A percentile compares a stretch with the other conserved stretches of the same genome.
phyloP scores from a whole-genome alignment of 1,140 invertebrate genomes.

The Drosophila carrolli region DNA sequence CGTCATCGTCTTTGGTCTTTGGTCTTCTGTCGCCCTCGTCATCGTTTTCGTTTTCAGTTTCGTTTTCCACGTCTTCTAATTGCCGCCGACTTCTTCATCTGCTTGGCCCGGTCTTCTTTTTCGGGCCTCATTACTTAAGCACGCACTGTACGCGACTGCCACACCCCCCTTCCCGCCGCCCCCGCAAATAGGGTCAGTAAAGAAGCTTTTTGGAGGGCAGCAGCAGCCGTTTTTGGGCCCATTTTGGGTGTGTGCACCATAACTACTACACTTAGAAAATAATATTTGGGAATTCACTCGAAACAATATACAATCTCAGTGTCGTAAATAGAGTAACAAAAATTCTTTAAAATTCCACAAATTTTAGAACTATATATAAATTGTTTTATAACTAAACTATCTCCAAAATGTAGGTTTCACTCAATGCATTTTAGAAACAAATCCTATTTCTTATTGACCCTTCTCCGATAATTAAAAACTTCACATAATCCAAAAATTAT shows the following conservation, averaged over 20 bases:
- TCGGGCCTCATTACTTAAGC: slow-evolving; percentile 74
- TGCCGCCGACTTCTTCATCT: slow-evolving; percentile 63
- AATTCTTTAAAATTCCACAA: no score
- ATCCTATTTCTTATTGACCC: no score
- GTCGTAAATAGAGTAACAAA: neutral
- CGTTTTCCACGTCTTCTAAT: slow-evolving; percentile 62
- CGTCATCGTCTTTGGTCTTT: slow-evolving; percentile 23
- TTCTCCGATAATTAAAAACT: no score
- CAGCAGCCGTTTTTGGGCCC: slow-evolving; percentile 16
- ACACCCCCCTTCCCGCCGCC: slow-evolving; percentile 10
- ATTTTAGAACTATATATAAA: no score
- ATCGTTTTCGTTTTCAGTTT: slow-evolving; percentile 33
- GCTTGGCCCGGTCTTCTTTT: slow-evolving; percentile 11
- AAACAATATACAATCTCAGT: no score
- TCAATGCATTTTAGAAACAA: no score
- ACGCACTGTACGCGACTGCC: slow-evolving; percentile 55
- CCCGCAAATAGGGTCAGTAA: slow-evolving; percentile 46
- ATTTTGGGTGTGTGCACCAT: slow-evolving; percentile 23
- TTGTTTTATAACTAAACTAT: no score
- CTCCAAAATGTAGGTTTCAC: no score
- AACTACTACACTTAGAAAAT: neutral
- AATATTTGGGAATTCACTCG: no score
- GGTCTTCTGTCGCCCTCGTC: slow-evolving; percentile 25
- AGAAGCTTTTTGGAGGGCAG: slow-evolving; percentile 14
- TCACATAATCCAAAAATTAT: no score